These are phyloP conservation scores for Malurus elegans DNA, from an alignment of 2,113 vertebrate genomes.

Conservation along the genomic window DNA sequence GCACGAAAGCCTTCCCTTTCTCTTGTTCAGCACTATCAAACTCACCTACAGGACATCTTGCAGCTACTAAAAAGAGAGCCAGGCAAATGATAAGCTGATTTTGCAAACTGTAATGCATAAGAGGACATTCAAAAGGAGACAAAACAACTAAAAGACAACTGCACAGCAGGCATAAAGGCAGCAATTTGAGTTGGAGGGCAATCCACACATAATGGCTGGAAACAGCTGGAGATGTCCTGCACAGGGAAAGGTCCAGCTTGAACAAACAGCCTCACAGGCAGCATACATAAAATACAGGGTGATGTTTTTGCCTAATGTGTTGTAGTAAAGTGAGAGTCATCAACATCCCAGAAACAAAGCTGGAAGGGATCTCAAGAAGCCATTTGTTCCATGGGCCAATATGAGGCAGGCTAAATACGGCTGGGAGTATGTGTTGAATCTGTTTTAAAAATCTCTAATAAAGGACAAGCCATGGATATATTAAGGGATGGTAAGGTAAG, in stretches of 20 bases:
- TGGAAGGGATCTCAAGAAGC: neutral
- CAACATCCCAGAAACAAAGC: neutral
- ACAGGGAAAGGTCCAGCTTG: neutral
- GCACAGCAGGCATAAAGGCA: neutral
- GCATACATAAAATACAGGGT: rapidly evolving
- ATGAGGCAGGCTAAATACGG: neutral
- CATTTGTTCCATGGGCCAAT: neutral
- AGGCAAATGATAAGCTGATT: neutral
- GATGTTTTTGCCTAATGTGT: neutral
- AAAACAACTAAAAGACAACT: neutral
- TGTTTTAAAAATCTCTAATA: neutral
- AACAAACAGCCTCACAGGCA: neutral
- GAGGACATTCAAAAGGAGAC: neutral
- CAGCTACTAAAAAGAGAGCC: neutral
- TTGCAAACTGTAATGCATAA: neutral
- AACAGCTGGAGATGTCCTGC: neutral
- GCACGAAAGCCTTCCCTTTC: neutral
- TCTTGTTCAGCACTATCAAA: neutral
- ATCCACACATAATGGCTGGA: neutral
- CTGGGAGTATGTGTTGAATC: neutral
- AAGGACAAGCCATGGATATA: neutral
- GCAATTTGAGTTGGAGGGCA: neutral
- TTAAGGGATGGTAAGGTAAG: neutral
- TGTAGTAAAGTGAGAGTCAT: neutral
- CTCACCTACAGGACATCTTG: neutral